Evolutionary conservation across 2,113 vertebrate genomes (phyloP).

Genomic region (Polypterus bichir): DNA sequence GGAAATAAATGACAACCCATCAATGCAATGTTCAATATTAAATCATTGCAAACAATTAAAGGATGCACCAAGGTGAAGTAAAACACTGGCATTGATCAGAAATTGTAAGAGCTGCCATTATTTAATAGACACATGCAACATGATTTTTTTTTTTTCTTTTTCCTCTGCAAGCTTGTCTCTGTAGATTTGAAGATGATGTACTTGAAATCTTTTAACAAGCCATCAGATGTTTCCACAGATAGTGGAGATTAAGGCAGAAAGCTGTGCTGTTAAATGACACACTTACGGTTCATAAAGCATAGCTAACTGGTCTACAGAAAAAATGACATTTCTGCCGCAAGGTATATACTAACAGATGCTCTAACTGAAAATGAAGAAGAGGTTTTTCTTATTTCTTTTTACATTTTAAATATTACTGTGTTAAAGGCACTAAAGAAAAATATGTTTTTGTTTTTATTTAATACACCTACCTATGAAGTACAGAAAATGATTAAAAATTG

Average conservation of each 20-base stretch:
- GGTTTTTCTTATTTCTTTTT: too few relatives aligned
- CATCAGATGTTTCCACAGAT: slow-evolving; percentile 2
- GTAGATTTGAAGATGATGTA: not conserved
- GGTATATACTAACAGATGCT: slow-evolving; percentile 13
- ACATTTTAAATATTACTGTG: too few relatives aligned
- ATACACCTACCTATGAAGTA: too few relatives aligned
- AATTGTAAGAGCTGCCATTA: not conserved
- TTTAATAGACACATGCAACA: not conserved
- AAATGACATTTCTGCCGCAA: not conserved
- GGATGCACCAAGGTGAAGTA: too few relatives aligned
- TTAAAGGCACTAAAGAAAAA: not conserved
- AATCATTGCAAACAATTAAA: too few relatives aligned
- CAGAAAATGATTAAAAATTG: too few relatives aligned
- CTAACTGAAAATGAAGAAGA: not conserved
- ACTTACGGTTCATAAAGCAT: slow-evolving; percentile 15
- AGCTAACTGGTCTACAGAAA: slow-evolving; percentile 7
- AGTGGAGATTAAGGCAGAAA: slow-evolving; percentile 1
- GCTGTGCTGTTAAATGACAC: slow-evolving; percentile 11
- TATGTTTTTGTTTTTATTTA: not conserved
- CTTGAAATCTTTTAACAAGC: slow-evolving; percentile 8
- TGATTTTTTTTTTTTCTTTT: not conserved
- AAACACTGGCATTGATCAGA: not conserved
- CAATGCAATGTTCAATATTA: too few relatives aligned
- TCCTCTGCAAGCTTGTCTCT: not conserved
- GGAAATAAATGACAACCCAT: too few relatives aligned